These are phyloP conservation scores for Papilio polyxenes DNA, from an alignment of 1,140 invertebrate species.

Conservation along the genomic window DNA sequence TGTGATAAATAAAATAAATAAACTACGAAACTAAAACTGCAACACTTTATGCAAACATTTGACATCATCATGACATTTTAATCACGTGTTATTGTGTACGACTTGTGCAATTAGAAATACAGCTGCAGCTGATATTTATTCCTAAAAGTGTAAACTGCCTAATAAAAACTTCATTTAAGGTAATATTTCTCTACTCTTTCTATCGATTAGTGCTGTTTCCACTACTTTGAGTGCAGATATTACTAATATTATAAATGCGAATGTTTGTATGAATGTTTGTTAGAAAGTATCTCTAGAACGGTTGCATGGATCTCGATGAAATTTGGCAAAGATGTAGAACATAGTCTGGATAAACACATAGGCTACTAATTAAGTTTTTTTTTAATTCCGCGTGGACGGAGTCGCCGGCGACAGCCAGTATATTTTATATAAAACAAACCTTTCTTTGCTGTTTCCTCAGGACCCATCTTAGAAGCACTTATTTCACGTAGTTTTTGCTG, in stretches of 20 bases:
- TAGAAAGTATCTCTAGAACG: too few species aligned
- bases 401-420: too few species aligned
- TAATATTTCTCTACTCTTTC: neutral
- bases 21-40: neutral
- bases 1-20: conserved; percentile 29
- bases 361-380: too few species aligned
- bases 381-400: too few species aligned
- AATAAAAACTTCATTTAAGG: neutral
- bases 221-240: neutral
- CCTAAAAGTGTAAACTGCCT: neutral
- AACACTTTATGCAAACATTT: neutral
- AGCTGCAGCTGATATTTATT: neutral
- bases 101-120: neutral
- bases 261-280: too few species aligned
- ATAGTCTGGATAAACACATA: too few species aligned
- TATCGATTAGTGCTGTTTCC: neutral
- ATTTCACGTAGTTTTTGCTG: conserved; percentile 56
- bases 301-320: too few species aligned
- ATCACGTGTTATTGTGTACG: too few species aligned
- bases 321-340: too few species aligned
- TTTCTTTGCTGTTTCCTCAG: conserved; percentile 40
- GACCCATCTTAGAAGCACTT: conserved; percentile 42
- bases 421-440: conserved; percentile 39
- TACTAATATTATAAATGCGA: too few species aligned
- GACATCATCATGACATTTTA: neutral